Conservation (phyloP, 2,113 vertebrate species). For the Oryzias curvinotus region DNA sequence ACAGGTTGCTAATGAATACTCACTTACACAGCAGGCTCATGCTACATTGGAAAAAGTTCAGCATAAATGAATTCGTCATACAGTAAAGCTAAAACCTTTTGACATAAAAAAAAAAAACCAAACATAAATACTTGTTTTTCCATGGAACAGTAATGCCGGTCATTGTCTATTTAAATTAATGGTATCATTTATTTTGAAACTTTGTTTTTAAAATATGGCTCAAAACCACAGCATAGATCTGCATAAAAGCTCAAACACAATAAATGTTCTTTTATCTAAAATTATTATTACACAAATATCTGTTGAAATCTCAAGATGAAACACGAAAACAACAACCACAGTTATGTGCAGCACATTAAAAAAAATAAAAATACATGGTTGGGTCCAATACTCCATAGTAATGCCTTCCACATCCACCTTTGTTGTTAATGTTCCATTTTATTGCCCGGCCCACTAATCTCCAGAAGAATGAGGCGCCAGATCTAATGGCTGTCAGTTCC, state of each 20-base stretch:
- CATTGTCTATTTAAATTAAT: too few species aligned
- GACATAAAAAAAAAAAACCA: too few species aligned
- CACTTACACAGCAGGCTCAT: neutral
- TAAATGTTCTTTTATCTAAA: too few species aligned
- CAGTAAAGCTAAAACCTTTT: neutral
- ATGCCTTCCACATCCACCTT: neutral
- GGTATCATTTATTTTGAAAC: too few species aligned
- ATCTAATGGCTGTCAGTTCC: conserved; percentile 8
- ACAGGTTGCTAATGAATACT: neutral
- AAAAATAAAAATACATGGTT: neutral
- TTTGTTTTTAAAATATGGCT: too few species aligned
- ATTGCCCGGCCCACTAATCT: conserved; percentile 5
- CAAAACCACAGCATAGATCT: too few species aligned
- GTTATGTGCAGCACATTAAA: neutral
- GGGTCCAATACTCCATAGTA: neutral
- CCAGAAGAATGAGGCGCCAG: neutral
- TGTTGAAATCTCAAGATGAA: too few species aligned
- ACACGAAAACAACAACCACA: too few species aligned
- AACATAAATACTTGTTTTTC: too few species aligned
- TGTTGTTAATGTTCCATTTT: conserved; percentile 19
- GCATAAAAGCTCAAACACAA: too few species aligned
- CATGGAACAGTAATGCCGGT: too few species aligned
- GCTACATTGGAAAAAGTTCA: neutral
- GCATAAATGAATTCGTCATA: neutral
- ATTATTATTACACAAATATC: too few species aligned